These are phyloP conservation scores for Amniataba percoides DNA, from an alignment of 2,797 vertebrate genomes.

Conservation along the genomic window DNA sequence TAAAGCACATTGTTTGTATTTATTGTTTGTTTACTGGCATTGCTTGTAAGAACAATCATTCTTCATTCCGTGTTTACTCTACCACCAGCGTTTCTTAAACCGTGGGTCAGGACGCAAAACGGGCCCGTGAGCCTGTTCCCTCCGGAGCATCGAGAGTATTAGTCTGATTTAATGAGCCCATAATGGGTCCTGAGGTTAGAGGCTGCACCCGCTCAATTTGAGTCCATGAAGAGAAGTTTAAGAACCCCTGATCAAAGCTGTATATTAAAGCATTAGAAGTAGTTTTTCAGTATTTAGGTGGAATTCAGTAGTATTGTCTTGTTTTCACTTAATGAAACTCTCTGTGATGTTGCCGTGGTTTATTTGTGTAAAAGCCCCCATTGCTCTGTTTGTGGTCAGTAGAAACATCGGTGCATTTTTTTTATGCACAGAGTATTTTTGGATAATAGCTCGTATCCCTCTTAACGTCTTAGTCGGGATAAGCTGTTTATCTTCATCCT, in stretches of 20 bases:
- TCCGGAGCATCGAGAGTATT: slow-evolving; percentile 32
- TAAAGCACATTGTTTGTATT: slow-evolving; percentile 99
- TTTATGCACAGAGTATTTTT: slow-evolving; percentile 51
- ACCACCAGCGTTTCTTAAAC: slow-evolving; percentile 75
- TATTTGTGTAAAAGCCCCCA: slow-evolving; percentile 85
- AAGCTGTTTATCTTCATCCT: slow-evolving; percentile 69
- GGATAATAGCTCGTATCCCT: slow-evolving; percentile 64
- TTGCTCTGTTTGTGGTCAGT: slow-evolving; percentile 85
- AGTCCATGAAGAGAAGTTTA: slow-evolving; percentile 70
- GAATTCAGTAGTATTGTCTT: slow-evolving; percentile 87
- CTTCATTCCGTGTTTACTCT: slow-evolving; percentile 87
- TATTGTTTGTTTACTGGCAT: slow-evolving; percentile 97
- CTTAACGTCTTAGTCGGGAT: slow-evolving; percentile 55
- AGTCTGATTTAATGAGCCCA: slow-evolving; percentile 31
- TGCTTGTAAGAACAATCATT: slow-evolving; percentile 95
- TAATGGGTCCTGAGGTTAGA: slow-evolving; percentile 29
- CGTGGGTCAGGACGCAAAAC: slow-evolving; percentile 33
- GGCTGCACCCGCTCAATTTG: slow-evolving; percentile 42
- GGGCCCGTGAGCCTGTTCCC: slow-evolving; percentile 18
- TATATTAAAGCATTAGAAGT: slow-evolving; percentile 91
- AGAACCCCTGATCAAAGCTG: slow-evolving; percentile 81
- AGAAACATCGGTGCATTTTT: slow-evolving; percentile 58
- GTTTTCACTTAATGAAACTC: slow-evolving; percentile 82
- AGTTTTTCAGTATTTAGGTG: slow-evolving; percentile 92
- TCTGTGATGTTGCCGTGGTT: slow-evolving; percentile 89